Base-by-base conservation (phyloP, 2,797 vertebrate genomes). In the Xerus rutilus region DNA sequence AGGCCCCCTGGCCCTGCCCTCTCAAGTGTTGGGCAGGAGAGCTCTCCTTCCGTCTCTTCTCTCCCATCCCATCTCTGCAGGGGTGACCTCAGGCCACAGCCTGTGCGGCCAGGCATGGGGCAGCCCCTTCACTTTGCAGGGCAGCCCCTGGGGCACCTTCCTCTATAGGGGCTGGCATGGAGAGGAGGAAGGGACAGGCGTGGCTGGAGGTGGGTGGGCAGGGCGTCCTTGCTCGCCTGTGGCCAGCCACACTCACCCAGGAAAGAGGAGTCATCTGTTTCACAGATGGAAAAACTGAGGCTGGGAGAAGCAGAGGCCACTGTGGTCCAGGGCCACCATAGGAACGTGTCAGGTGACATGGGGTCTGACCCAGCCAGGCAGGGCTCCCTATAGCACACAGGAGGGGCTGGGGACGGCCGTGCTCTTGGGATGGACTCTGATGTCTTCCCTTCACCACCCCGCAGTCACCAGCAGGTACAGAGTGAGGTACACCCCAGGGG, bases 311-410 rank as follows among this genome's bases (percentile, higher is more conserved):
- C 17, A 32, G 65, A 43, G 54, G 39, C 39, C 32, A 0, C 20
- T 0, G 25, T 28, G 83, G 43, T 30, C 47, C 32, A 1, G 23
- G 0, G 35, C 32, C 35, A 18, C 11, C 1, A 49, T 32, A 18
- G n/a, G 57, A 0, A 17, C 10, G 23, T 25, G 59, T 25, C 59
- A 0, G 73, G 52, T 15, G 77, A 39, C 0, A 0, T 0, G 3
- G 11, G 52, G 54, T 5, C 2, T 0, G 15, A 23, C 21, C 35
- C 79, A 3, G 5, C 59, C 57, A 15, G 52, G 52, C 54, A 7
- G 20, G 18, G 6, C 52, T 54, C 54, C 52, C 45, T 4, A 5
- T 28, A 45, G 12, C 10, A 9, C 21, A 47, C 15, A 32, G 45
- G 62, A 35, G 17, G 3, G 7, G 28, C 32, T 12, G 5, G 28